A percentile compares a stretch with the other conserved stretches of the same genome.
These are phyloP conservation scores for Platysternon megacephalum DNA, from an alignment of 2,113 vertebrate genomes.

Conservation along the genomic window DNA sequence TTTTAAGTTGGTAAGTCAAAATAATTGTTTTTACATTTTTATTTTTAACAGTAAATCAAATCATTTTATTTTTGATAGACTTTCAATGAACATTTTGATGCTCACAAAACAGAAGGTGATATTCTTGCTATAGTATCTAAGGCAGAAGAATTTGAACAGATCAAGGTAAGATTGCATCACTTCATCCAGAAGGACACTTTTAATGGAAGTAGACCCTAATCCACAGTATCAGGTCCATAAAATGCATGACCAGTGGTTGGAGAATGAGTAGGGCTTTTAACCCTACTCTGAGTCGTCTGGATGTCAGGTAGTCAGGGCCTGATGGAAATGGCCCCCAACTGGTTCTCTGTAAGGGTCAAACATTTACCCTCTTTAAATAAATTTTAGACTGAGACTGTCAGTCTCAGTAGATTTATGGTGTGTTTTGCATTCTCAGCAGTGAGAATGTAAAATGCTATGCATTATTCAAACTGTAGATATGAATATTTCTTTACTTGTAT, in stretches of 20 bases:
- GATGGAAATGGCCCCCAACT: constrained; percentile 58
- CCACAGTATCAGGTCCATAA: background rate
- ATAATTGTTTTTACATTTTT: background rate
- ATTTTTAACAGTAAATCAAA: constrained; percentile 45
- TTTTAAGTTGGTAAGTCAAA: background rate
- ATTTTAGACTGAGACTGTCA: constrained; percentile 64
- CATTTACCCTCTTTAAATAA: constrained; percentile 75
- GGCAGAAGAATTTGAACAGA: constrained; percentile 98
- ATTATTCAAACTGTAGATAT: constrained; percentile 74
- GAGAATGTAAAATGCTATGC: constrained; percentile 73
- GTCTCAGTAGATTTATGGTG: constrained; percentile 70
- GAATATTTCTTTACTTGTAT: constrained; percentile 75
- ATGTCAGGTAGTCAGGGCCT: constrained; percentile 52
- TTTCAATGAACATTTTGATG: constrained; percentile 95
- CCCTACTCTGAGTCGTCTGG: constrained; percentile 15
- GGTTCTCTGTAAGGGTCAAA: constrained; percentile 68
- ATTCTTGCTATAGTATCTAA: constrained; percentile 95
- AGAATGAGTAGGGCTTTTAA: constrained; percentile 38
- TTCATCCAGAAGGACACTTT: background rate
- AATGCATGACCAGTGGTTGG: background rate
- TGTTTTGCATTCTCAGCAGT: constrained; percentile 59
- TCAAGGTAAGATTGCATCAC: constrained; percentile 87
- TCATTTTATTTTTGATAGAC: constrained; percentile 82
- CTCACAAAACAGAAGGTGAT: constrained; percentile 94
- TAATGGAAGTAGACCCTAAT: background rate